Percentiles rank a stretch among this genome's conserved stretches.
These are phyloP conservation scores for Zootoca vivipara DNA, from an alignment of 2,113 vertebrate species.

Conservation along the genomic window DNA sequence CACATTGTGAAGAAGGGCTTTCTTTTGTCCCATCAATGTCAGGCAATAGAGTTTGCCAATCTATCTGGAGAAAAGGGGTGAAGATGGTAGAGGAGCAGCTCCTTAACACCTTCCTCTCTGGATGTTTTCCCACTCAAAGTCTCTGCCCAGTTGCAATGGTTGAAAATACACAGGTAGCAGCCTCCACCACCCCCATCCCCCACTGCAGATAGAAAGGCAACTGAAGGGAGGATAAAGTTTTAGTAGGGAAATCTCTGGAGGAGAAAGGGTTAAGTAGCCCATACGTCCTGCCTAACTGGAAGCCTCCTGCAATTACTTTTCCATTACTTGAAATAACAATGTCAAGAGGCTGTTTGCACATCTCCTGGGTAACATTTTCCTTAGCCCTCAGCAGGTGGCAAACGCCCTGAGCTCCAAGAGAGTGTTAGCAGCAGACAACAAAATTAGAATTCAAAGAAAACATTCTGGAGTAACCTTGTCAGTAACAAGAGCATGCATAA, in stretches of 20 bases:
- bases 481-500: constrained; percentile 23
- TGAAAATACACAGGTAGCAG: neutral
- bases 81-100: neutral
- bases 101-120: neutral
- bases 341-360: neutral
- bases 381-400: neutral
- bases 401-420: neutral
- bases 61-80: neutral
- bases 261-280: neutral
- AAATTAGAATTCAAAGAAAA: constrained; percentile 31
- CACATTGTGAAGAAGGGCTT: too few relatives aligned
- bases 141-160: neutral
- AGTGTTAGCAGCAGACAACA: neutral
- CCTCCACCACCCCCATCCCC: too few relatives aligned
- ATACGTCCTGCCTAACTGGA: neutral
- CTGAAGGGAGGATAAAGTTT: neutral
- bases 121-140: neutral
- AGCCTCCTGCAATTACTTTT: neutral
- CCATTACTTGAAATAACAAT: neutral
- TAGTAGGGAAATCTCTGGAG: neutral
- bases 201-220: neutral
- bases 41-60: too few relatives aligned
- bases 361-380: neutral
- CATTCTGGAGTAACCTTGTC: constrained; percentile 22
- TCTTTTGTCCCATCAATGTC: too few relatives aligned